Evolutionary conservation across 2,888 invertebrate species (phyloP).

Genomic region (Drosophila merina): DNA sequence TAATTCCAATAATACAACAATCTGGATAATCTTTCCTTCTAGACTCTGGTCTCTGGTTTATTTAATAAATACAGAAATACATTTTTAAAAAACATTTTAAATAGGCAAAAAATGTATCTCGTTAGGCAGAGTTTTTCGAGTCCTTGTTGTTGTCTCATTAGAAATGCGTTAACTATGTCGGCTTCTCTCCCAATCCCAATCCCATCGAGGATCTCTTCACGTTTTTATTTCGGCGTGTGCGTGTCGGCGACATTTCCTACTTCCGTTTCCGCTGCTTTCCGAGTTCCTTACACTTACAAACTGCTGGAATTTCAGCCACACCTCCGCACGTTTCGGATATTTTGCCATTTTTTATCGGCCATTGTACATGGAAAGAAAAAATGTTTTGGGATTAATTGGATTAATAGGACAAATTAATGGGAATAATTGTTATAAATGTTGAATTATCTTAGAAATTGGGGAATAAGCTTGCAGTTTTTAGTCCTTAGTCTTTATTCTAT

Average conservation of each 20-base stretch:
- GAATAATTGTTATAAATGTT: too few species aligned
- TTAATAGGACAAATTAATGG: too few species aligned
- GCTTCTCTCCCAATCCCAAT: not conserved
- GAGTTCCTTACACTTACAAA: conserved; percentile 33
- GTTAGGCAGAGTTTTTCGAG: not conserved
- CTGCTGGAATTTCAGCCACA: conserved; percentile 43
- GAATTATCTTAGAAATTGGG: too few species aligned
- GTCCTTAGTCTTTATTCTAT: too few species aligned
- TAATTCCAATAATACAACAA: conserved; percentile 30
- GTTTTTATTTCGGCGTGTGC: conserved; percentile 37
- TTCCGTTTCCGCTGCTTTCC: conserved; percentile 48
- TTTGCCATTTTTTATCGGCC: conserved; percentile 3
- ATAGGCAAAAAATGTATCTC: conserved; percentile 3
- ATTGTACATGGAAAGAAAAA: conserved; percentile 2
- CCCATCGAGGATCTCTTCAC: not conserved
- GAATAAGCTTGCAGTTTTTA: too few species aligned
- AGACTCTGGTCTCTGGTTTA: too few species aligned
- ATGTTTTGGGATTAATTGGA: too few species aligned
- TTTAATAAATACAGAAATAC: too few species aligned
- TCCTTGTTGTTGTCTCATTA: conserved; percentile 48
- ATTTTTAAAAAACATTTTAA: not conserved
- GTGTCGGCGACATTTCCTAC: conserved; percentile 64
- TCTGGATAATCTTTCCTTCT: conserved; percentile 27
- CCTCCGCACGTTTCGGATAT: not conserved
- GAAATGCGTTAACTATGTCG: conserved; percentile 64